These are phyloP conservation scores for Artibeus jamaicensis DNA, from an alignment of 2,797 vertebrate genomes.

Conservation along the genomic window DNA sequence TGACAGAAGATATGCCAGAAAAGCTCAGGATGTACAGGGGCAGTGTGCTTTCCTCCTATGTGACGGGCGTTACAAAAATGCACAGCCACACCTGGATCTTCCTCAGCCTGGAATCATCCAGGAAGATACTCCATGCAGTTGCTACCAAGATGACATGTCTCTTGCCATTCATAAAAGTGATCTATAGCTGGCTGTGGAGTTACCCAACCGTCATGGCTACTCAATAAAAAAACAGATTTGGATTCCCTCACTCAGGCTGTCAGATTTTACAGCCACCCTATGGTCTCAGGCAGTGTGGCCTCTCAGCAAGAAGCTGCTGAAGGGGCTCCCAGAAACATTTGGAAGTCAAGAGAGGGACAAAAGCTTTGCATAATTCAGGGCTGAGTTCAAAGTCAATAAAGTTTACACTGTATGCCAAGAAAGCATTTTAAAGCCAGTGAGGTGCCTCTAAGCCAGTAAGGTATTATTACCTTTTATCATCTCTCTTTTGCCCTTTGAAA, in stretches of 20 bases:
- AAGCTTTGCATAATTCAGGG: conserved; percentile 67
- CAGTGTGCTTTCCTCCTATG: conserved; percentile 25
- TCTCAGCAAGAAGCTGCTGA: conserved; percentile 66
- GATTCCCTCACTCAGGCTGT: conserved; percentile 70
- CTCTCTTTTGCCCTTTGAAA: conserved; percentile 75
- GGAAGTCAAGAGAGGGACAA: conserved; percentile 55
- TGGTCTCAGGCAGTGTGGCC: conserved; percentile 60
- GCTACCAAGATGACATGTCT: conserved; percentile 69
- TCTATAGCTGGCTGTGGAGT: conserved; percentile 75
- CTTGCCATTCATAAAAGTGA: conserved; percentile 77
- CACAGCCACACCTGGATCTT: conserved; percentile 35
- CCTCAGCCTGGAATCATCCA: conserved; percentile 55
- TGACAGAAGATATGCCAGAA: conserved; percentile 22
- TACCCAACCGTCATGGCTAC: conserved; percentile 70
- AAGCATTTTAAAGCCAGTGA: conserved; percentile 77
- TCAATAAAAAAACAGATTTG: conserved; percentile 79
- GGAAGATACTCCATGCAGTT: conserved; percentile 73
- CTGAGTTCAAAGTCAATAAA: conserved; percentile 74
- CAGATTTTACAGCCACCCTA: conserved; percentile 71
- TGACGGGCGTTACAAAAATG: conserved; percentile 25
- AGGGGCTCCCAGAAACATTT: neutral
- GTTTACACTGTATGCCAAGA: conserved; percentile 74
- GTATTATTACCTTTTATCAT: conserved; percentile 72
- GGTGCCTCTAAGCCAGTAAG: conserved; percentile 77
- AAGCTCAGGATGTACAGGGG: conserved; percentile 11